Evolutionary conservation across 2,113 vertebrate genomes (phyloP).

Genomic region (Prietella phreatophila): DNA sequence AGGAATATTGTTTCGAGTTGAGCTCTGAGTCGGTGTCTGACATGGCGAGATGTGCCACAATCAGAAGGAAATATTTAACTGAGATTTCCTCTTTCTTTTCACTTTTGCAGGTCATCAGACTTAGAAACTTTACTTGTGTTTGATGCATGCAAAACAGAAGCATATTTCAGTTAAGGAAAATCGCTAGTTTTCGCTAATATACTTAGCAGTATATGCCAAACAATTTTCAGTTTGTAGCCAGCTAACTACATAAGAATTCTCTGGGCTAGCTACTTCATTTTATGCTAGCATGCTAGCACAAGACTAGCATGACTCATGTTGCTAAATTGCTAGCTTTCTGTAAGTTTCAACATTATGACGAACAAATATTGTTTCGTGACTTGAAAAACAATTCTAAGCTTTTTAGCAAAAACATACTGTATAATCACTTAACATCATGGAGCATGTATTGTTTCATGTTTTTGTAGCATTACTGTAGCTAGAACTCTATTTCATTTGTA

Average conservation of each 20-base stretch:
- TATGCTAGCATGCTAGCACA: not conserved
- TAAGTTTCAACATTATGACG: not conserved
- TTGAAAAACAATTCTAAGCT: no score
- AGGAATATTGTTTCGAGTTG: no score
- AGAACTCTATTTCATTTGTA: not conserved
- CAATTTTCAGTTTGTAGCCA: not conserved
- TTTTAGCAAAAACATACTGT: not conserved
- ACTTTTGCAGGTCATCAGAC: not conserved
- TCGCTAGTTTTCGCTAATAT: not conserved
- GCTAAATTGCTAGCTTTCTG: not conserved
- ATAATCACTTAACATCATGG: not conserved
- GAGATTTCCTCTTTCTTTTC: not conserved
- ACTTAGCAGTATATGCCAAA: not conserved
- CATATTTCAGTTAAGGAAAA: not conserved
- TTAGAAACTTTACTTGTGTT: not conserved
- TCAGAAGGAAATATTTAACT: no score
- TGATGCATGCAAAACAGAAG: not conserved
- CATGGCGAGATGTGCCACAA: no score
- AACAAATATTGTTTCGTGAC: no score
- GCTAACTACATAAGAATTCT: not conserved
- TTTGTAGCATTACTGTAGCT: not conserved
- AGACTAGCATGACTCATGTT: not conserved
- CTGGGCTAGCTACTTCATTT: not conserved
- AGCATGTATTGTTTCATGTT: not conserved
- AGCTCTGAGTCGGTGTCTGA: no score